Base-by-base conservation (phyloP, 2,888 invertebrate species). In the Drosophila fungiperda region DNA sequence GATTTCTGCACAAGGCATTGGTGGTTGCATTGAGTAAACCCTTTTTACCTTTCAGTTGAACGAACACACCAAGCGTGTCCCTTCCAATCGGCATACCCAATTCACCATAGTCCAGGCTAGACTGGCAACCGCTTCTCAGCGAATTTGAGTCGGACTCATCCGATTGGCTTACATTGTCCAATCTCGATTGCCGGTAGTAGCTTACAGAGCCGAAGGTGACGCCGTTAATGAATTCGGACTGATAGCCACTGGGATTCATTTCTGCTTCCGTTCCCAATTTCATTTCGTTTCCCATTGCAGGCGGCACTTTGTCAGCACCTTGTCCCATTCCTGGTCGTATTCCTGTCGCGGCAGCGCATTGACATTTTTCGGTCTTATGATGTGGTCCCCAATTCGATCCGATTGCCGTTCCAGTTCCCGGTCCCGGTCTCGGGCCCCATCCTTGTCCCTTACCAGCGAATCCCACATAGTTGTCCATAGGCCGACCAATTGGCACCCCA, bases 51-150 rank as follows among this genome's bases (percentile, higher is more conserved):
- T 45, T 49, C 42, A 76, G n/a, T 11, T 48, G 29, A 5, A 79
- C 20, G 7, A 75, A 32, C 23, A 53, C 15, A 5, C 69, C 76
- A 0, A 76, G 23, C 1, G 80, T 79, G 40, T 76, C 76, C 4
- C 76, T 64, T 0, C 79, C 79, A 0, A 17, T 26, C 2, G 8
- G 1, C n/a, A 0, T 11, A 2, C 0, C 4, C 15, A 40, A 40
- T 1, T 7, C 35, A 0, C 36, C 48, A 2, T 15, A 15, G 1
- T 49, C 26, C 1, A 40, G 7, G 45, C n/a, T 74, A 26, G 17
- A 6, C 1, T 35, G 33, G 52, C 73, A 73, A 4, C 67, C 59
- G 2, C 38, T 11, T 17, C 17, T 26, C 17, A 5, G 20, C 23
- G n/a, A 1, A 4, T 6, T 15, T 5, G 29, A 29, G 15, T 29